These are phyloP conservation scores for Dioctria linearis DNA, from an alignment of 2,888 invertebrate genomes.

Conservation along the genomic window DNA sequence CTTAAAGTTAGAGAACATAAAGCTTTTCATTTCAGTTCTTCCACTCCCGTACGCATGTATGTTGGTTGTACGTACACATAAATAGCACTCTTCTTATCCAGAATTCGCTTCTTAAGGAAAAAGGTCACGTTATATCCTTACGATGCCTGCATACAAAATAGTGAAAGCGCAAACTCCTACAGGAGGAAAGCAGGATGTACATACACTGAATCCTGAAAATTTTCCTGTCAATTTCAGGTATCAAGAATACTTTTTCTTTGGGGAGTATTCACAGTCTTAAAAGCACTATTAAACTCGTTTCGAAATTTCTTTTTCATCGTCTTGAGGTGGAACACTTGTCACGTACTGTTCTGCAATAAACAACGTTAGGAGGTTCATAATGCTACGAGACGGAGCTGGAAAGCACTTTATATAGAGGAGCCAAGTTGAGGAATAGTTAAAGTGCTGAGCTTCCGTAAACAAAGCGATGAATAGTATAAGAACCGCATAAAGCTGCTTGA, in stretches of 20 bases:
- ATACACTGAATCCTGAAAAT: slow-evolving; percentile 2
- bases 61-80: no score
- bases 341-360: slow-evolving; percentile 42
- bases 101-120: not conserved
- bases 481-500: slow-evolving; percentile 32
- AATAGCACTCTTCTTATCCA: no score
- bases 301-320: slow-evolving; percentile 37
- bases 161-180: slow-evolving; percentile 19
- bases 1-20: no score
- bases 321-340: slow-evolving; percentile 41
- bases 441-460: slow-evolving; percentile 44
- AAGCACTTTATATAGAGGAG: not conserved
- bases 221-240: slow-evolving; percentile 41
- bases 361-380: slow-evolving; percentile 27
- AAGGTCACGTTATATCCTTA: slow-evolving; percentile 22
- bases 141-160: not conserved
- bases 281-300: slow-evolving; percentile 44
- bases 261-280: slow-evolving; percentile 22
- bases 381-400: not conserved
- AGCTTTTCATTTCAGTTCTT: no score
- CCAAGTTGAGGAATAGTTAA: slow-evolving; percentile 27
- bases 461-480: slow-evolving; percentile 34
- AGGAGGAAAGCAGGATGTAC: not conserved
- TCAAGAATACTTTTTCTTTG: slow-evolving; percentile 6
- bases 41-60: no score